Percentiles rank a stretch among this genome's conserved stretches.
Evolutionary conservation across 1,140 invertebrate genomes (phyloP).

Genomic region (Macrotrachela quadricornifera): DNA sequence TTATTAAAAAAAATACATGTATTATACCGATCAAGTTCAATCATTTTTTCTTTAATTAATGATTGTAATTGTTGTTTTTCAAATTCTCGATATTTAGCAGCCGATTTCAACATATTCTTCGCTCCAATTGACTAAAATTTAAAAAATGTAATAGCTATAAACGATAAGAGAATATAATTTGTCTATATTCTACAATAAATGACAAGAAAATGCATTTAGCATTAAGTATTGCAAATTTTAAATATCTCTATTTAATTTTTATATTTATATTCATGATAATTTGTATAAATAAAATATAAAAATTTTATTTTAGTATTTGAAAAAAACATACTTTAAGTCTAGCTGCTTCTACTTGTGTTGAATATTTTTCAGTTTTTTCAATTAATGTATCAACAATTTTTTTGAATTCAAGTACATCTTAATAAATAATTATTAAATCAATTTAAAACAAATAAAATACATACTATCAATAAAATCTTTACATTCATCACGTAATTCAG

Average conservation of each 20-base stretch:
- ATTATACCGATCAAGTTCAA: slow-evolving; percentile 49
- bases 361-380: slow-evolving; percentile 44
- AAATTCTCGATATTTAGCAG: slow-evolving; percentile 53
- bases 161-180: no score
- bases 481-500: slow-evolving; percentile 55
- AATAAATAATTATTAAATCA: slow-evolving; percentile 17
- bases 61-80: slow-evolving; percentile 60
- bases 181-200: no score
- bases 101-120: slow-evolving; percentile 53
- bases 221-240: no score
- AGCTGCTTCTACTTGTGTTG: slow-evolving; percentile 55
- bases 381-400: slow-evolving; percentile 52
- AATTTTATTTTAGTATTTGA: neutral
- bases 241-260: no score
- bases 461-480: slow-evolving; percentile 57
- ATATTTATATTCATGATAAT: no score
- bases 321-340: slow-evolving; percentile 45
- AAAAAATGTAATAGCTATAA: no score
- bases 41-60: slow-evolving; percentile 53
- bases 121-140: slow-evolving; percentile 48
- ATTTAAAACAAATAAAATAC: slow-evolving; percentile 15
- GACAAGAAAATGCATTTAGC: no score
- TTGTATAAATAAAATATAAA: neutral
- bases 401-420: slow-evolving; percentile 56
- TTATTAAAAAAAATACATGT: neutral